phyloP scores from a whole-genome alignment of 1,140 invertebrate species.

The Elymnias hypermnestra region DNA sequence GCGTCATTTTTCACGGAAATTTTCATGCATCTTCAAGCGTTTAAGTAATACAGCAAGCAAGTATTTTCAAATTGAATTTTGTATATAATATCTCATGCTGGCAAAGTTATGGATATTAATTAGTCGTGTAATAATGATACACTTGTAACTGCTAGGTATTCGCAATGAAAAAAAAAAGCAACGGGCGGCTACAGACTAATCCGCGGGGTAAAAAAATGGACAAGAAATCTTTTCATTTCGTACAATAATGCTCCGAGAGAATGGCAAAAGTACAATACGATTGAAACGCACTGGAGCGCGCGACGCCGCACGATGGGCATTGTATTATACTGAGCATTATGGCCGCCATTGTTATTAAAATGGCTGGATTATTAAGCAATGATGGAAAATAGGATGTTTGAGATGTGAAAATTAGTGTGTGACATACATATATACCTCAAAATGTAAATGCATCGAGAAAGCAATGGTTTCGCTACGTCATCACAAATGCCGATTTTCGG shows the following conservation, averaged over 20 bases:
- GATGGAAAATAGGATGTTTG: conserved; percentile 10
- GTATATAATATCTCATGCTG: too few relatives aligned
- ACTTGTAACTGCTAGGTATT: background rate
- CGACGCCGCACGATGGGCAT: conserved; percentile 44
- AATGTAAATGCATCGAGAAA: too few relatives aligned
- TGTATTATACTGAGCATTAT: conserved; percentile 33
- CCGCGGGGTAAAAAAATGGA: conserved; percentile 29
- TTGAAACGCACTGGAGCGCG: conserved; percentile 59
- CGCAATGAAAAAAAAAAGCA: conserved; percentile 5
- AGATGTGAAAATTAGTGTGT: conserved; percentile 1
- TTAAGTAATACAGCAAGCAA: too few relatives aligned
- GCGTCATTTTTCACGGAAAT: too few relatives aligned
- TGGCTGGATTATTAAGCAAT: conserved; percentile 29
- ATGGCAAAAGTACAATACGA: conserved; percentile 43
- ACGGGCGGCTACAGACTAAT: conserved; percentile 30
- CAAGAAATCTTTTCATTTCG: conserved; percentile 58
- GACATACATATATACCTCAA: too few relatives aligned
- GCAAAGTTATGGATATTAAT: too few relatives aligned
- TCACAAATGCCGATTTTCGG: too few relatives aligned
- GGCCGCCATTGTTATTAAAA: conserved; percentile 51
- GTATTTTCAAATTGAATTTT: too few relatives aligned
- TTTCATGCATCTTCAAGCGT: too few relatives aligned
- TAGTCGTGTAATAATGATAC: background rate
- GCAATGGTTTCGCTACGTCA: too few relatives aligned
- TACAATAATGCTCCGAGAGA: conserved; percentile 38